Base-by-base conservation (phyloP, 2,113 vertebrate species). In the Heliornis fulica region DNA sequence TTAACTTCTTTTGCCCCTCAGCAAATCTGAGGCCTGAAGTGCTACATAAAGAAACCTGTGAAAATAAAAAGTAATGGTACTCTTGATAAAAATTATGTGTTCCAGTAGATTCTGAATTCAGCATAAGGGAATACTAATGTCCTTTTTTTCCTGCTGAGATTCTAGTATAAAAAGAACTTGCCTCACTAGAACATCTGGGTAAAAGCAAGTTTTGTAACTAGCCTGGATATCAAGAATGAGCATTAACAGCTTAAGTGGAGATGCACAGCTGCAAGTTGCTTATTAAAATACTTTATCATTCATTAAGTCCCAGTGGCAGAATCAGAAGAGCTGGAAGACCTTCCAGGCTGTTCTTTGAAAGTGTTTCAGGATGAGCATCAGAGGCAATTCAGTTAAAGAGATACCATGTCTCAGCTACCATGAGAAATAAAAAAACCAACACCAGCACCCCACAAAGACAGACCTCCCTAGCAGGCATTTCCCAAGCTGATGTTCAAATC, bases 1-100 rank as follows among this genome's bases (percentile, higher is more conserved):
- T 96, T 97, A 96, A 97, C 94, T 96, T 97, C 80, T 94, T 94
- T 93, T 89, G 50, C 92, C 80, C 83, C 93, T 86, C 91, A 97
- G 92, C 86, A 97, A 96, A 97, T 92, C 82, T 91, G 61, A 96
- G 71, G 60, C 72, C 84, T 83, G 46, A 93, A 93, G 65, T 53
- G 54, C 75, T 86, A 90, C 72, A 56, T 50, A 94, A 95, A 96
- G 83, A 96, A 97, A 96, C 28, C n/a, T 28, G 36, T 70, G 83
- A 84, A 92, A 94, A 93, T 75, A 90, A 91, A 90, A 92, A 74
- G 83, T 91, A 93, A 82, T 71, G 34, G 76, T 68, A 68, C 70
- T 97, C 92, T 69, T 90, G 66, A 91, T 86, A 93, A 94, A 97
- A 94, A 91, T 94, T 87, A 83, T 56, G 69, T 4, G 13, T 96